Evolutionary conservation across 2,888 invertebrate species (phyloP), one percentile per base, ranked within the genome.

Genomic region (Diabrotica balteata): DNA sequence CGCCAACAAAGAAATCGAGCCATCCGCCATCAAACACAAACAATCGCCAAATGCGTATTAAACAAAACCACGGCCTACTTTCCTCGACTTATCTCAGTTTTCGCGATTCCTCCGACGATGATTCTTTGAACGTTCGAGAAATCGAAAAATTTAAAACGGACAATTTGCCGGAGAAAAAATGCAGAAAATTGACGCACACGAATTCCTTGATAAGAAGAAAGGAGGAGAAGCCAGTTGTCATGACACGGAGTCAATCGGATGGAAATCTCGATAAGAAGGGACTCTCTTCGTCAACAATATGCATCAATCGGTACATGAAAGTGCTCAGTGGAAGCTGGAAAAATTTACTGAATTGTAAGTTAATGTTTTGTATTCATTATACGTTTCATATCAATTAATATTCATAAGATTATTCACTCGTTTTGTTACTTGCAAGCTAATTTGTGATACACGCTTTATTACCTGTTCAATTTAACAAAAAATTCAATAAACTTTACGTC

Each of bases 241-340:
- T 91, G 75, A 88, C 87, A 63, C 86, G 91, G 72, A 91, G 92
- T 81, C 89, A 89, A 71, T 92, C 92, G 43, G 92, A 92, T 79
- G 91, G 91, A 8, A 91, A 92, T 81, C 86, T 92, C 78, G 79
- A 81, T 73, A 80, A 80, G 75, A 78, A 76, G 70, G 79, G 77
- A 42, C 68, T 44, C 72, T 73, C 51, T 72, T 71, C 59, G 65
- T 57, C 42, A 52, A 51, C 59, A 44, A 54, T 66, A 67, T 70
- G 49, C 86, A 82, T 85, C 80, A 90, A 90, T 83, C 90, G 90
- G 82, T 92, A 91, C 82, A 90, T 92, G 74, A 89, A 89, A 77
- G 91, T 89, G 71, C 88, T 92, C 77, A 91, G 91, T 80, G 92
- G 92, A 74, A 91, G 91, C 85, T 92, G 92, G 92, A 91, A 90